Conservation (phyloP, 1,140 invertebrate genomes). For the Caligus rogercresseyi region DNA sequence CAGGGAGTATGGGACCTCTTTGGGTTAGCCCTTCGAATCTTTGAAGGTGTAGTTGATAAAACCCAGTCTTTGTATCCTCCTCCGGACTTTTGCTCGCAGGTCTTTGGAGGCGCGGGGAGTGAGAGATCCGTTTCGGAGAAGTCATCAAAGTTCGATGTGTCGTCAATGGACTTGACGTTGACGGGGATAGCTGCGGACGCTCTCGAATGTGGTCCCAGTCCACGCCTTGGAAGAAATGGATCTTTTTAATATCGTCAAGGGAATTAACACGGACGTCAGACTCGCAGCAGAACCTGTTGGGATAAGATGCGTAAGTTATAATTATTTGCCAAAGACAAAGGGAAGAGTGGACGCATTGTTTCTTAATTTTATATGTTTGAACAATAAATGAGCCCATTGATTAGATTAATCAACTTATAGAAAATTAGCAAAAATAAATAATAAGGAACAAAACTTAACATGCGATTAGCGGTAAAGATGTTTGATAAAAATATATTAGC, state of each 20-base stretch:
- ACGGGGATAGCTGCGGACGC: constrained; percentile 92
- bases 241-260: constrained; percentile 63
- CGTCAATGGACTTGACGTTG: constrained; percentile 79
- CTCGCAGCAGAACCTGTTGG: constrained; percentile 69
- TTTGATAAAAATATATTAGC: too few relatives aligned
- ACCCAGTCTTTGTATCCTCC: constrained; percentile 89
- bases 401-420: too few relatives aligned
- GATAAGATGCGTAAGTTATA: constrained; percentile 23
- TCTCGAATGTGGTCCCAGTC: constrained; percentile 94
- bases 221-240: constrained; percentile 67
- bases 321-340: too few relatives aligned
- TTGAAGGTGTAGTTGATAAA: constrained; percentile 99
- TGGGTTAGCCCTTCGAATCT: constrained; percentile 90
- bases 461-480: too few relatives aligned
- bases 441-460: too few relatives aligned
- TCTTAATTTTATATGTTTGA: too few relatives aligned
- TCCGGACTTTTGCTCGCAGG: constrained; percentile 21
- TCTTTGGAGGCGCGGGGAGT: constrained; percentile 45
- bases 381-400: too few relatives aligned
- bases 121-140: constrained; percentile 90
- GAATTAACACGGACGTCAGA: constrained; percentile 70
- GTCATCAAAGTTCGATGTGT: constrained; percentile 99
- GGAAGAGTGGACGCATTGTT: too few relatives aligned
- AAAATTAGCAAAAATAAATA: too few relatives aligned
- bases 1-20: constrained; percentile 40